phyloP scores from a whole-genome alignment of 2,888 invertebrate genomes.

The Ligdia adustata region DNA sequence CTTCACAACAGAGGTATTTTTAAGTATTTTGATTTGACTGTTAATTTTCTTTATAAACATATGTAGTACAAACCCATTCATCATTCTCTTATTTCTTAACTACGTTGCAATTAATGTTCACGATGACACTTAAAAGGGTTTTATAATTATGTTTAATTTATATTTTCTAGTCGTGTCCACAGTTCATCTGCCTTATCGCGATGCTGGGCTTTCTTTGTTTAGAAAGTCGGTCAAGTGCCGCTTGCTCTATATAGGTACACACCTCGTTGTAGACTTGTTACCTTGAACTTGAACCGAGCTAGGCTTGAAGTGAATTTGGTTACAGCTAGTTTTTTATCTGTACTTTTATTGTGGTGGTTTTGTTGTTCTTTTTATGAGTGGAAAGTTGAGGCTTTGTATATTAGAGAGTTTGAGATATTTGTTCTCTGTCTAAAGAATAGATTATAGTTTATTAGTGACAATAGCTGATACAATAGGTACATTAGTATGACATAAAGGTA shows the following conservation, averaged over 20 bases:
- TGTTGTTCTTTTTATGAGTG: neutral
- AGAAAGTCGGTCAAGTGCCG: slow-evolving; percentile 31
- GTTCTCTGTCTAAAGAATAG: too few species aligned
- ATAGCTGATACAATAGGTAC: too few species aligned
- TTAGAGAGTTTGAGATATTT: too few species aligned
- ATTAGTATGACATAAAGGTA: too few species aligned
- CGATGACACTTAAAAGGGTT: neutral
- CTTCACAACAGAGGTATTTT: too few species aligned
- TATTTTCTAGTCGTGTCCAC: neutral
- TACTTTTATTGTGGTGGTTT: neutral
- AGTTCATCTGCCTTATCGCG: slow-evolving; percentile 12
- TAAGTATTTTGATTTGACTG: too few species aligned
- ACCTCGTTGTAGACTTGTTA: neutral
- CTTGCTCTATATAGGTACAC: slow-evolving; percentile 14
- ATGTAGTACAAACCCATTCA: too few species aligned
- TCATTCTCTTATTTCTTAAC: too few species aligned
- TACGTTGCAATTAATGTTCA: too few species aligned
- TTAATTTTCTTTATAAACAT: too few species aligned
- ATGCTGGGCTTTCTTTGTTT: slow-evolving; percentile 23
- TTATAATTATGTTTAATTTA: neutral
- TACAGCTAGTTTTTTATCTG: neutral
- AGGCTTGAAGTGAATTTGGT: neutral
- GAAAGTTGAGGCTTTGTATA: too few species aligned
- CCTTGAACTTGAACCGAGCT: neutral
- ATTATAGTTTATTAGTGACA: too few species aligned